Evolutionary conservation across 2,888 invertebrate genomes (phyloP).

Genomic region (Ochropacha duplaris): DNA sequence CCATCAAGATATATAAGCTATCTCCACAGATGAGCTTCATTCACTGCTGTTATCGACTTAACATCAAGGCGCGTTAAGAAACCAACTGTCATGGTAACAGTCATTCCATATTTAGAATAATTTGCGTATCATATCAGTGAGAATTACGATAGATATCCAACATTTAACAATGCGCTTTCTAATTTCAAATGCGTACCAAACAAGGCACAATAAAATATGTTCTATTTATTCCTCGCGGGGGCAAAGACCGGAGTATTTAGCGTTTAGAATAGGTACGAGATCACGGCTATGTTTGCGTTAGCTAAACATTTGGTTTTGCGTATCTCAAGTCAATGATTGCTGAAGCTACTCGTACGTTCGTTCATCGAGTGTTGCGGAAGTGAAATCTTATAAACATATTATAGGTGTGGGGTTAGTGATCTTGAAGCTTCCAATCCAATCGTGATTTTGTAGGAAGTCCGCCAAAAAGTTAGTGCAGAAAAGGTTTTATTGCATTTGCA

Average conservation of each 20-base stretch:
- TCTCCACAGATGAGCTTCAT: too few species aligned
- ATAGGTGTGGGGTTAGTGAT: not conserved
- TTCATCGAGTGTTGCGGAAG: constrained; percentile 1
- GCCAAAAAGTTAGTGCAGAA: not conserved
- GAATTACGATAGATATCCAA: not conserved
- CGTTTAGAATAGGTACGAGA: constrained; percentile 1
- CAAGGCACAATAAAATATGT: constrained; percentile 33
- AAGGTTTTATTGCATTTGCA: not conserved
- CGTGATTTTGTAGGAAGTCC: not conserved
- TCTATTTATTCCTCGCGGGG: constrained; percentile 38
- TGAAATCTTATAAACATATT: not conserved
- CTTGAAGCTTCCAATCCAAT: not conserved
- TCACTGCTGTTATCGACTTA: too few species aligned
- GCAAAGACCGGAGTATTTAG: constrained; percentile 15
- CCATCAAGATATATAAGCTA: too few species aligned
- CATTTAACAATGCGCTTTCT: constrained; percentile 4
- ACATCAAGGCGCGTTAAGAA: not conserved
- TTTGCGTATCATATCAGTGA: not conserved
- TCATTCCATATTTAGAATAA: not conserved
- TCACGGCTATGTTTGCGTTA: constrained; percentile 3
- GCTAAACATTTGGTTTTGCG: constrained; percentile 6
- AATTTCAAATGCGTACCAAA: constrained; percentile 18
- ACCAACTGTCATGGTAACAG: too few species aligned
- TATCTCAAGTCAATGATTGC: not conserved
- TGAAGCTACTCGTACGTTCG: not conserved